A percentile compares a stretch with the other conserved stretches of the same genome.
Conservation (phyloP, 2,797 vertebrate genomes). For the Halcyon leucocephala region DNA sequence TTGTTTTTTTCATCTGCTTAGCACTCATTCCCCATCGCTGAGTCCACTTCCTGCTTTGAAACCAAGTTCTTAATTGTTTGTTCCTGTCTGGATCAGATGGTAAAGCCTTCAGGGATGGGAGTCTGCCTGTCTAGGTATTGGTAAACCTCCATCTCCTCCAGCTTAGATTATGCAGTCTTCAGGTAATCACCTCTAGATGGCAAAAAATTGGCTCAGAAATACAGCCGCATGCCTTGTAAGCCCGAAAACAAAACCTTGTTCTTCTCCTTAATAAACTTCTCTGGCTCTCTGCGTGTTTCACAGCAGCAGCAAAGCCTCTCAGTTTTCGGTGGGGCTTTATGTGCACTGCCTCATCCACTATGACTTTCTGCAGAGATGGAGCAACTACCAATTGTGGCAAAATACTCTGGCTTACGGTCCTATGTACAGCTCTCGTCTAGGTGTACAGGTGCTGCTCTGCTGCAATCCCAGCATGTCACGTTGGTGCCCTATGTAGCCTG, state of each 20-base stretch:
- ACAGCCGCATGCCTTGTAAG: background rate
- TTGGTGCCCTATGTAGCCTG: background rate
- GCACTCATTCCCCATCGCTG: background rate
- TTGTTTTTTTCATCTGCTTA: conserved; percentile 23
- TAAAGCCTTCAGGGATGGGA: conserved; percentile 41
- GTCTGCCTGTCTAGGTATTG: background rate
- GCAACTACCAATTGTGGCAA: background rate
- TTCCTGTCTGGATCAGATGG: conserved; percentile 33
- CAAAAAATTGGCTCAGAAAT: conserved; percentile 1
- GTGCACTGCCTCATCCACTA: background rate
- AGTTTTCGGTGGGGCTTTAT: background rate
- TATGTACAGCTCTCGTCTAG: background rate
- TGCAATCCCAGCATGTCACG: background rate
- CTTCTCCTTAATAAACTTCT: background rate
- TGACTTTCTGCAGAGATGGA: background rate
- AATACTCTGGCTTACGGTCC: background rate
- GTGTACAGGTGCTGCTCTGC: background rate
- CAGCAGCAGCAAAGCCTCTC: background rate
- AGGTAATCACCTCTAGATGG: conserved; percentile 14
- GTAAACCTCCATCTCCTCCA: conserved; percentile 37
- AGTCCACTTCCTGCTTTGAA: conserved; percentile 46
- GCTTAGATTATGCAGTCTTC: background rate
- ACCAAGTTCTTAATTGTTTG: conserved; percentile 36
- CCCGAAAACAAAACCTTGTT: background rate
- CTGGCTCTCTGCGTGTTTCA: fast-evolving